Base-by-base conservation (phyloP, 2,797 vertebrate genomes). In the Sebastes steindachneri region DNA sequence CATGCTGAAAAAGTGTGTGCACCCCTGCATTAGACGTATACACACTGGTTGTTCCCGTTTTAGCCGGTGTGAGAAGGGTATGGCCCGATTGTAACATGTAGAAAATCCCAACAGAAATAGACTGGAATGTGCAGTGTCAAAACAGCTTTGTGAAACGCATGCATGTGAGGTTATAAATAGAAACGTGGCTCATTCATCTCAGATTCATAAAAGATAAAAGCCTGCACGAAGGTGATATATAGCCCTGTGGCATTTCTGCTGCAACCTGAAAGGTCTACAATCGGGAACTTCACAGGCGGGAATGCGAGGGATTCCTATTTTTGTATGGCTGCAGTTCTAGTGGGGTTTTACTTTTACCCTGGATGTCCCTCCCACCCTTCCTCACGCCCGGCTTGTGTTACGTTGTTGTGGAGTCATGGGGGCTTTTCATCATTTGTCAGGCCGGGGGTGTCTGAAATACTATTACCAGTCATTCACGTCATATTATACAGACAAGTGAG, bases 171-270 rank as follows among this genome's bases (percentile, higher is more conserved):
- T 79, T 93, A 95, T 82, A 94, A 95, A 95, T 95, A 95, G 91
- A 86, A 75, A 70, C 54, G 14, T 51, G 74, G 80, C 77, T 84
- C 88, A 75, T 92, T 94, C 84, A 88, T 83, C 85, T 90, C 79
- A 75, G 83, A 93, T 94, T 90, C 83, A 88, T 90, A 86, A 94
- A 89, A 90, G 88, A 93, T 92, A 86, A 92, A 93, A 87, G 90
- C 69, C 77, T 14, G 75, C 9, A 67, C 82, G 45, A 77, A 88
- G 78, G 82, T 89, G 89, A 87, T 74, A 80, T 85, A 85, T 82
- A 53, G 87, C 87, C 87, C 82, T 54, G 65, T 70, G 37, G 81
- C 85, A 81, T 90, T 82, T 93, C 79, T 82, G 60, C 83, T 60
- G 58, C 75, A 86, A 88, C 83, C 87, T 81, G 78, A 86, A 86